Base-by-base conservation (phyloP, 1,140 invertebrate genomes). In the Ips typographus region DNA sequence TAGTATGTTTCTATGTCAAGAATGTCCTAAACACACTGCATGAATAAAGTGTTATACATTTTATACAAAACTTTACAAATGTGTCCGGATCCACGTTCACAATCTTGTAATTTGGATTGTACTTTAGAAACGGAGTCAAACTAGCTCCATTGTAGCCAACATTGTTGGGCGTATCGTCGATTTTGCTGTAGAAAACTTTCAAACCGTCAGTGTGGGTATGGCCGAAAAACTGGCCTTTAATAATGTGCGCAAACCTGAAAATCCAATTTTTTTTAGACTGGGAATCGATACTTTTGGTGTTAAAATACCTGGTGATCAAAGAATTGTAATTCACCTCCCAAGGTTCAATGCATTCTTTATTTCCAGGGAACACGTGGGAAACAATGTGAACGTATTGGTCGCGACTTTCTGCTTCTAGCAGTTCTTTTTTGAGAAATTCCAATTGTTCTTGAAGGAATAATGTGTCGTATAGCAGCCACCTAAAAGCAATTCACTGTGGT, bases 91-190 rank as follows among this genome's bases (percentile, higher is more conserved):
- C 87, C 1, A 93, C 82, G 2, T 83, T 82, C 71, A 91, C 92
- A 3, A 94, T 84, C 73, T 89, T 86, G 76, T 93, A 96, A 63
- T 92, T 93, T 6, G 93, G 88, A 82, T 95, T 95, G 67, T 91
- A 85, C 71, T 87, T 77, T 0, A 81, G 74, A 63, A 82, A 91
- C 0, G 87, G 74, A 1, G 92, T 94, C 2, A 91, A 79, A 76
- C 90, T 90, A 8, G 92, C 92, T 0, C 86, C 88, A 60, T 93
- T 90, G 85, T 90, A 95, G 3, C 89, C 88, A 2, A 95, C 83
- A 64, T 84, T 86, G 0, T 87, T 84, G 2, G 74, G 68, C 5
- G 1, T 70, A 1, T 44, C 66, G 38, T 74, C 56, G 0, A 74
- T 77, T 37, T 81, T 80, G 37, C 85, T 78, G 73, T 90, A 91